Base-by-base conservation (phyloP, 2,888 invertebrate species). In the Leucophora obtusa region DNA sequence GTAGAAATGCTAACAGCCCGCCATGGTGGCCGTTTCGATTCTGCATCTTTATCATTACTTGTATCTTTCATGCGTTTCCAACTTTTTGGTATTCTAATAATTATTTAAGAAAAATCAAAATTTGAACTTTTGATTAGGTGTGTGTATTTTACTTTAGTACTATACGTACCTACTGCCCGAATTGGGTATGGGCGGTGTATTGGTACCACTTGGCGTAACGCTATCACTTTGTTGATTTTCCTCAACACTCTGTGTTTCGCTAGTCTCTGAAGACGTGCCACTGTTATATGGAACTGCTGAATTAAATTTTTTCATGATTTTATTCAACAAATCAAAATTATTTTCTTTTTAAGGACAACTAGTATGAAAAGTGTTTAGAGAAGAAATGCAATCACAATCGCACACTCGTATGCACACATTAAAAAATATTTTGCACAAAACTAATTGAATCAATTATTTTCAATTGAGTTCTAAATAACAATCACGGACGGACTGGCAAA, bases 21-120 rank as follows among this genome's bases (percentile, higher is more conserved):
- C 90, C 90, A 90, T 58, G 90, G 90, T 17, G 90, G 90, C n/a
- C 89, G 85, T 73, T 89, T 89, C 1, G 86, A 85, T 38, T 89
- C 90, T 60, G 82, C 84, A 47, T 88, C 88, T 73, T 86, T 82
- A n/a, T 79, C 82, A 18, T 68, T 76, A 24, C 15, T 70, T 3
- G 79, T 71, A 0, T 89, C 90, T 70, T 89, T 89, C 85, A 90
- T 87, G 71, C 87, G 87, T 76, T 87, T 89, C 89, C 87, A 89
- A 82, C 85, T 88, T 66, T 85, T 87, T 71, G 87, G 85, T 7
- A 86, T 86, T 82, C 89, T 90, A 58, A 28, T 60, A 69, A 47
- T 21, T 35, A 38, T 38, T 38, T 38, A 28, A 14, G 11, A 38
- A 38, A 38, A 9, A 38, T 38, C 4, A 21, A 28, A 28, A 28